These are phyloP conservation scores for Anthopleura sola DNA, from an alignment of 64 coral and sea anemone genomes.

Conservation along the genomic window DNA sequence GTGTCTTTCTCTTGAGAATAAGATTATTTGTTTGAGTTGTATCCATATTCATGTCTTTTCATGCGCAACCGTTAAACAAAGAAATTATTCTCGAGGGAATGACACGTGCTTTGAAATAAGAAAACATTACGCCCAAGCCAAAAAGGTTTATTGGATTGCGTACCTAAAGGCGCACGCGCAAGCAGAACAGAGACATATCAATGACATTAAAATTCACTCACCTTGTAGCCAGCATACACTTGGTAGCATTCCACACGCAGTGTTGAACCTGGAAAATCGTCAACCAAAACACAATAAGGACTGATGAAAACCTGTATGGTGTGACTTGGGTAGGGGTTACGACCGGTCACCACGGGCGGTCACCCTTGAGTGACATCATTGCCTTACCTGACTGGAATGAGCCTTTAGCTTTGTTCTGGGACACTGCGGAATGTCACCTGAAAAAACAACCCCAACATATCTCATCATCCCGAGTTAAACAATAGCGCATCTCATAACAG, in stretches of 20 bases:
- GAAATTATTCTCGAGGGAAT: no score
- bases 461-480: background rate
- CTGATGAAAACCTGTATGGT: background rate
- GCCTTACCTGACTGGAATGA: constrained; percentile 64
- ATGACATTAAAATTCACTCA: constrained; percentile 8
- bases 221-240: constrained; percentile 71
- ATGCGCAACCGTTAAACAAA: no score
- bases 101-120: no score
- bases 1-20: no score
- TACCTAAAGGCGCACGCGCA: no score
- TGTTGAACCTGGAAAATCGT: constrained; percentile 35
- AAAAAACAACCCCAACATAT: background rate
- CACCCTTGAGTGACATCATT: no score
- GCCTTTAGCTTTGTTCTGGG: constrained; percentile 63
- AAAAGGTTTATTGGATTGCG: no score
- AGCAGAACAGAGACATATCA: background rate
- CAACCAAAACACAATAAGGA: background rate
- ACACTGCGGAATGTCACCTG: constrained; percentile 79
- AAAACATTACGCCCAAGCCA: no score
- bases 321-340: background rate
- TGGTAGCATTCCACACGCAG: constrained; percentile 74
- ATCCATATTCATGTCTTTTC: no score
- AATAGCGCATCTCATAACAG: no score
- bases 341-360: no score
- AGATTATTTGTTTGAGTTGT: no score